Conservation (phyloP, 2,888 invertebrate genomes). For the Orthosia gracilis region DNA sequence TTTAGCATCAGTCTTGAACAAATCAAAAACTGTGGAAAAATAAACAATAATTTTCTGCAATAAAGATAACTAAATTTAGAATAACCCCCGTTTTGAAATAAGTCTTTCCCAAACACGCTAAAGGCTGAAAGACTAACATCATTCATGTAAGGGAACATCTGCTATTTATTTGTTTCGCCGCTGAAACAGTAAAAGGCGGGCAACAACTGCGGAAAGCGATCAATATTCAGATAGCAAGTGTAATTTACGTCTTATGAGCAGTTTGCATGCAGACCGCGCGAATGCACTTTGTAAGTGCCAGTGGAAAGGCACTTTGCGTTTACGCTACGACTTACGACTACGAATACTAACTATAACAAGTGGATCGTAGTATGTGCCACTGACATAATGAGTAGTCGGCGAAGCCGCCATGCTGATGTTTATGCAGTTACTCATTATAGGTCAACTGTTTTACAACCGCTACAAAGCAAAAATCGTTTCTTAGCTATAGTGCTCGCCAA, state of each 20-base stretch:
- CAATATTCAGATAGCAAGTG: conserved; percentile 54
- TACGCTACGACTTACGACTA: conserved; percentile 23
- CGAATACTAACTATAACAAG: conserved; percentile 17
- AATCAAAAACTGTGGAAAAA: conserved; percentile 1
- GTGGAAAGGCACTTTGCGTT: conserved; percentile 40
- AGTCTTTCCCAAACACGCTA: conserved; percentile 9
- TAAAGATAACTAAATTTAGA: conserved; percentile 26
- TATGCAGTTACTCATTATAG: conserved; percentile 6
- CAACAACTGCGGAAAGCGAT: conserved; percentile 41
- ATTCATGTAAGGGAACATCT: conserved; percentile 28
- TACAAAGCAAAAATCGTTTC: conserved; percentile 23
- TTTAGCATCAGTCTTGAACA: conserved; percentile 6
- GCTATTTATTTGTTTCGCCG: conserved; percentile 39
- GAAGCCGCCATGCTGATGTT: conserved; percentile 3
- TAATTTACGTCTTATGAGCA: conserved; percentile 51
- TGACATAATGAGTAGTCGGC: conserved; percentile 10
- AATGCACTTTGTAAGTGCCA: conserved; percentile 49
- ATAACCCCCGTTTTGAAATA: conserved; percentile 20
- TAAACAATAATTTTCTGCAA: conserved; percentile 9
- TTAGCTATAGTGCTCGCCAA: no score
- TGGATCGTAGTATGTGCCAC: conserved; percentile 2
- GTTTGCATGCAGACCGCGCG: conserved; percentile 56
- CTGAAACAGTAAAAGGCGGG: conserved; percentile 45
- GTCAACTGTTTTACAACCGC: conserved; percentile 18
- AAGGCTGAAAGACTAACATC: conserved; percentile 22